A percentile compares a stretch with the other conserved stretches of the same genome.
Conservation (phyloP, 2,888 invertebrate species). For the Volucella inflata region DNA sequence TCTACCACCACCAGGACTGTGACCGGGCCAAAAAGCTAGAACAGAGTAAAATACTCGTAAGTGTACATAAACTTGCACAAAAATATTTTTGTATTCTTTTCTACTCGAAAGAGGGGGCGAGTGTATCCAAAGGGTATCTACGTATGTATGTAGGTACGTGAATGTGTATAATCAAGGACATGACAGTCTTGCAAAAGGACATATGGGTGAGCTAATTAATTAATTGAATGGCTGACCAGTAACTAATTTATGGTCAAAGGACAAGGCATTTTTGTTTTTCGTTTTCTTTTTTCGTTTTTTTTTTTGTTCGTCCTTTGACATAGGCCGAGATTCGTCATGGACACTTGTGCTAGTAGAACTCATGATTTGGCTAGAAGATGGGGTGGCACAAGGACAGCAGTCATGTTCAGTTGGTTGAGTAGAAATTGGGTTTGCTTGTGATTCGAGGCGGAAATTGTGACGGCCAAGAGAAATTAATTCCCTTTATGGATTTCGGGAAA, state of each 20-base stretch:
- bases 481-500: constrained; percentile 65
- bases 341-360: constrained; percentile 43
- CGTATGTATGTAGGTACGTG: no score
- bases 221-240: constrained; percentile 75
- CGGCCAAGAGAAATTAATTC: constrained; percentile 70
- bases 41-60: no score
- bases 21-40: neutral
- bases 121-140: constrained; percentile 21
- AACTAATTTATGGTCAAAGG: constrained; percentile 76
- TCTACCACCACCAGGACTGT: constrained; percentile 1
- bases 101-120: constrained; percentile 4
- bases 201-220: constrained; percentile 73
- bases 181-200: constrained; percentile 42
- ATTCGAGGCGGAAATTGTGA: constrained; percentile 72
- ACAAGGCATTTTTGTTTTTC: constrained; percentile 58
- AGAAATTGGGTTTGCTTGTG: constrained; percentile 61
- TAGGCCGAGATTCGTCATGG: constrained; percentile 65
- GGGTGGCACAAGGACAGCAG: neutral
- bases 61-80: constrained; percentile 42
- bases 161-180: constrained; percentile 5
- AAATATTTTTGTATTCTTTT: constrained; percentile 41
- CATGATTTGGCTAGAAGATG: constrained; percentile 16
- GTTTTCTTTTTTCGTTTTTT: constrained; percentile 7
- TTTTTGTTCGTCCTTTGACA: neutral
- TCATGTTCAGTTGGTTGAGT: constrained; percentile 49